phyloP scores from a whole-genome alignment of 2,888 invertebrate genomes.

The Stramonita haemastoma region DNA sequence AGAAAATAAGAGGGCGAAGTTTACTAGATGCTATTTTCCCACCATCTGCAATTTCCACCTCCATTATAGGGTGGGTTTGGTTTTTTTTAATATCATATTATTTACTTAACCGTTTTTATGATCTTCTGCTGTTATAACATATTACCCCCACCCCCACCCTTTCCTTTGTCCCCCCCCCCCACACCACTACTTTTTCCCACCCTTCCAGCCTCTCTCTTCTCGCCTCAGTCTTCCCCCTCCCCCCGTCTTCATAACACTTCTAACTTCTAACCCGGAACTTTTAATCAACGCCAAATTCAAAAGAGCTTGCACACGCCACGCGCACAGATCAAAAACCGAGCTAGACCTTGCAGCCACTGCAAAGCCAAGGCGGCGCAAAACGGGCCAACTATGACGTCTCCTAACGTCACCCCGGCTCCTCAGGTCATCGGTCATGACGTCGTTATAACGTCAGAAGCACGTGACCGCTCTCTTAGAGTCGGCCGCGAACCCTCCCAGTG shows the following conservation, averaged over 20 bases:
- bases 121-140: too few relatives aligned
- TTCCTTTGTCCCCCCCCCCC: neutral
- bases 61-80: too few relatives aligned
- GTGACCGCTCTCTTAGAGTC: neutral
- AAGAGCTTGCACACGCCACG: neutral
- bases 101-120: too few relatives aligned
- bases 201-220: neutral
- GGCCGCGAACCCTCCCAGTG: neutral
- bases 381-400: neutral
- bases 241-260: neutral
- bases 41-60: too few relatives aligned
- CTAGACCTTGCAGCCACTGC: neutral
- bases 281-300: neutral
- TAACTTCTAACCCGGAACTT: neutral
- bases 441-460: slow-evolving; percentile 30
- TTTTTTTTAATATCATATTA: too few relatives aligned
- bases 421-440: slow-evolving; percentile 33
- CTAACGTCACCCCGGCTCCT: neutral
- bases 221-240: neutral
- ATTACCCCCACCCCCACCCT: too few relatives aligned
- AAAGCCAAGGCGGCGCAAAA: neutral
- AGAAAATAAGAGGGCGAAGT: too few relatives aligned
- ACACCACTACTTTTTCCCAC: neutral
- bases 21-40: too few relatives aligned
- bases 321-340: neutral